Conservation (phyloP, 2,797 vertebrate genomes). For the Phylloscopus collybita region DNA sequence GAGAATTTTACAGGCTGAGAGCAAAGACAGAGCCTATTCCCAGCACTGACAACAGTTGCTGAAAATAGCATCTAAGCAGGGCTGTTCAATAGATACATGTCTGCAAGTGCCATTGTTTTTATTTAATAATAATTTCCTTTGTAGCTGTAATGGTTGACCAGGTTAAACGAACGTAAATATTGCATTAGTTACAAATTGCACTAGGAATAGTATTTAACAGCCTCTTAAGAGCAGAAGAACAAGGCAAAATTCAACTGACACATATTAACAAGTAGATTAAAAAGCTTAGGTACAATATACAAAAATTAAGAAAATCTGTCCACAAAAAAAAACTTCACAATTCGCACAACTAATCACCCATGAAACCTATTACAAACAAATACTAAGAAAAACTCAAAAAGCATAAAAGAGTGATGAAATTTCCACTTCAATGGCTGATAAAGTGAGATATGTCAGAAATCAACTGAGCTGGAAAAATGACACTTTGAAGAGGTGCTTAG, state of each 20-base stretch:
- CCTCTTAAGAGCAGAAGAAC: neutral
- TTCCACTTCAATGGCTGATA: slow-evolving; percentile 80
- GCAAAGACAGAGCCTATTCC: neutral
- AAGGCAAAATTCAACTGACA: neutral
- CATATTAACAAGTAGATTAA: neutral
- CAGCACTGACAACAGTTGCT: neutral
- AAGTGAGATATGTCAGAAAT: slow-evolving; percentile 83
- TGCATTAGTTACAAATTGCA: neutral
- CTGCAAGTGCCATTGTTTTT: neutral
- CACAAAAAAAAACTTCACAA: slow-evolving; percentile 55
- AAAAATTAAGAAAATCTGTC: slow-evolving; percentile 69
- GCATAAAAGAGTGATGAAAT: slow-evolving; percentile 78
- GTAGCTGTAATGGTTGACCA: neutral
- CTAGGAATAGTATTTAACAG: neutral
- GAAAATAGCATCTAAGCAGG: neutral
- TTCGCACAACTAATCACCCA: slow-evolving; percentile 86
- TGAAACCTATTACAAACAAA: slow-evolving; percentile 87
- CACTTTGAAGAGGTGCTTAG: slow-evolving; percentile 78
- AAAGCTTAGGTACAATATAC: neutral
- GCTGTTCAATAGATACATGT: neutral
- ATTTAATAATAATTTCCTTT: neutral
- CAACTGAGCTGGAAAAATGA: slow-evolving; percentile 85
- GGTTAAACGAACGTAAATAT: neutral
- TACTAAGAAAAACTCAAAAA: slow-evolving; percentile 81
- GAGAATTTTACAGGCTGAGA: neutral